These are phyloP conservation scores for Drosophila sucinea DNA, from an alignment of 1,140 invertebrate species.

Conservation along the genomic window DNA sequence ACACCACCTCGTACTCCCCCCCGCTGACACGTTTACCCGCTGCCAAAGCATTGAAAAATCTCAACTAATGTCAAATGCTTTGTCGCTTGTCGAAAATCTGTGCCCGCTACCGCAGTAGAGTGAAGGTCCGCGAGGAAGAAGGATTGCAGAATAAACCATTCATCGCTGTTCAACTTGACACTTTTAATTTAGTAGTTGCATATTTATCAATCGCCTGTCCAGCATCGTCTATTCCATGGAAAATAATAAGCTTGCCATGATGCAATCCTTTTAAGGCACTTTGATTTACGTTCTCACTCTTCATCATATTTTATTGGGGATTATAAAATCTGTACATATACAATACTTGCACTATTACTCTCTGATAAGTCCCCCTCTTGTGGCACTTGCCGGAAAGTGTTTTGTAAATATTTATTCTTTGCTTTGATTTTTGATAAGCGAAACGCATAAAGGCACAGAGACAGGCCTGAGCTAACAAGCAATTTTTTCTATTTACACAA, in stretches of 20 bases:
- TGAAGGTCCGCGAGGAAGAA: constrained; percentile 18
- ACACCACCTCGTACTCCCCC: neutral
- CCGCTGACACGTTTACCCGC: constrained; percentile 53
- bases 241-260: constrained; percentile 44
- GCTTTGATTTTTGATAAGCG: constrained; percentile 46
- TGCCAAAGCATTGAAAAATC: constrained; percentile 66
- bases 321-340: constrained; percentile 12
- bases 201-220: constrained; percentile 60
- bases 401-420: constrained; percentile 56
- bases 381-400: constrained; percentile 24
- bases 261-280: constrained; percentile 38
- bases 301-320: neutral
- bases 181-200: constrained; percentile 64
- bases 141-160: constrained; percentile 1
- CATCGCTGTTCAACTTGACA: constrained; percentile 38
- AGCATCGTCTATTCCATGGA: neutral
- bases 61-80: constrained; percentile 75
- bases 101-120: neutral
- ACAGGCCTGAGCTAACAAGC: constrained; percentile 37
- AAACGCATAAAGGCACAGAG: neutral
- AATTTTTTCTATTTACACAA: constrained; percentile 44
- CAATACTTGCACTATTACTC: constrained; percentile 6
- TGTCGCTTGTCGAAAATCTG: constrained; percentile 51
- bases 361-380: neutral
- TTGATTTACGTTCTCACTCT: constrained; percentile 18